phyloP scores from a whole-genome alignment of 1,140 invertebrate species.

The Andrena cerasifolii region DNA sequence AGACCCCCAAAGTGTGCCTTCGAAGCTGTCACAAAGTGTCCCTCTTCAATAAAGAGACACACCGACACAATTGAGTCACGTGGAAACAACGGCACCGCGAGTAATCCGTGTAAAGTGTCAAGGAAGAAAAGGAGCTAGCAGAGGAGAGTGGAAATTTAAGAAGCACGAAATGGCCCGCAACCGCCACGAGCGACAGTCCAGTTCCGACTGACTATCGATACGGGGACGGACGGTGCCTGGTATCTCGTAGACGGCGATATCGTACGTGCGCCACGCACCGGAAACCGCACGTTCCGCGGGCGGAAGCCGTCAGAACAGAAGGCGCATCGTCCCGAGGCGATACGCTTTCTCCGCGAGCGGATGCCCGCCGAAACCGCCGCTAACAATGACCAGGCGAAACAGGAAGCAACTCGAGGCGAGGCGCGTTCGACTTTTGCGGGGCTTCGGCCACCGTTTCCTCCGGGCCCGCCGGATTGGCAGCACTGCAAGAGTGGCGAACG shows the following conservation, averaged over 20 bases:
- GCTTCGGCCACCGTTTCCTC: slow-evolving; percentile 41
- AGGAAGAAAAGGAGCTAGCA: background rate
- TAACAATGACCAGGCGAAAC: slow-evolving; percentile 43
- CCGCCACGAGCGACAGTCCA: slow-evolving; percentile 51
- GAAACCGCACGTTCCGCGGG: slow-evolving; percentile 75
- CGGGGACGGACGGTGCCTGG: slow-evolving; percentile 34
- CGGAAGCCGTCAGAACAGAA: slow-evolving; percentile 71
- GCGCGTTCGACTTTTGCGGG: slow-evolving; percentile 41
- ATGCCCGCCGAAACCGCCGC: slow-evolving; percentile 56
- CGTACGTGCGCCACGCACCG: slow-evolving; percentile 67
- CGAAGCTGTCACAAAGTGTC: too few relatives aligned
- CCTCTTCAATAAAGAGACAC: too few relatives aligned
- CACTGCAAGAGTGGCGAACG: background rate
- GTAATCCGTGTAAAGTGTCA: too few relatives aligned
- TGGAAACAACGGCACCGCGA: too few relatives aligned
- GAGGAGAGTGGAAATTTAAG: too few relatives aligned
- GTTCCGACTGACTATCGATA: slow-evolving; percentile 72
- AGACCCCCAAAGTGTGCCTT: too few relatives aligned
- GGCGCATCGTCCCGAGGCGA: slow-evolving; percentile 55
- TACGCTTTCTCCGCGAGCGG: slow-evolving; percentile 66
- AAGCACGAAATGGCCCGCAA: slow-evolving; percentile 31
- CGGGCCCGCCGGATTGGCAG: background rate
- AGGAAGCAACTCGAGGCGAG: slow-evolving; percentile 27
- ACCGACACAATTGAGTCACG: too few relatives aligned
- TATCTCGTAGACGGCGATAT: slow-evolving; percentile 55